A percentile compares a stretch with the other conserved stretches of the same genome.
phyloP scores from a whole-genome alignment of 2,797 vertebrate species.

The Threskiornis aethiopicus region DNA sequence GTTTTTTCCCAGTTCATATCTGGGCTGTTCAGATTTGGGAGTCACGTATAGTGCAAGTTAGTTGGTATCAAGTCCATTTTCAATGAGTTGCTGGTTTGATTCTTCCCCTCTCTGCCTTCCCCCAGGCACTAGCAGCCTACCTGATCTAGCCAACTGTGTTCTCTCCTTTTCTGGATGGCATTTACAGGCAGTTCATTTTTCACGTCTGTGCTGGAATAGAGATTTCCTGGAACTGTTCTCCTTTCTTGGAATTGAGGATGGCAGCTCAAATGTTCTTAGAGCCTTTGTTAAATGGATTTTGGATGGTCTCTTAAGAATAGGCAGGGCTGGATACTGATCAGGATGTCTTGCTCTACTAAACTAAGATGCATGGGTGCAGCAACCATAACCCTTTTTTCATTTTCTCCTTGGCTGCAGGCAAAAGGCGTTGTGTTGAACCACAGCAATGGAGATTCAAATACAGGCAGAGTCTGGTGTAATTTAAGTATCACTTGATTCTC shows the following conservation, averaged over 20 bases:
- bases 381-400: background rate
- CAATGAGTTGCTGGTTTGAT: background rate
- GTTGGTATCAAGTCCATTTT: background rate
- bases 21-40: background rate
- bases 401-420: background rate
- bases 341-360: background rate
- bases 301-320: background rate
- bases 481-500: background rate
- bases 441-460: background rate
- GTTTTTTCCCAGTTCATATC: background rate
- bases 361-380: background rate
- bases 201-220: background rate
- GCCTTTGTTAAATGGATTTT: background rate
- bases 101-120: background rate
- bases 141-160: background rate
- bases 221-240: background rate
- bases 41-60: accelerated
- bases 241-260: background rate
- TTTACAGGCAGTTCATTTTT: background rate
- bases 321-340: background rate
- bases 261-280: background rate
- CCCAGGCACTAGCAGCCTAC: background rate
- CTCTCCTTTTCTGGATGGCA: background rate
- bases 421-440: background rate
- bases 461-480: background rate